These are phyloP conservation scores for Druon quercuslanigerum DNA, from an alignment of 1,140 invertebrate genomes.

Conservation along the genomic window DNA sequence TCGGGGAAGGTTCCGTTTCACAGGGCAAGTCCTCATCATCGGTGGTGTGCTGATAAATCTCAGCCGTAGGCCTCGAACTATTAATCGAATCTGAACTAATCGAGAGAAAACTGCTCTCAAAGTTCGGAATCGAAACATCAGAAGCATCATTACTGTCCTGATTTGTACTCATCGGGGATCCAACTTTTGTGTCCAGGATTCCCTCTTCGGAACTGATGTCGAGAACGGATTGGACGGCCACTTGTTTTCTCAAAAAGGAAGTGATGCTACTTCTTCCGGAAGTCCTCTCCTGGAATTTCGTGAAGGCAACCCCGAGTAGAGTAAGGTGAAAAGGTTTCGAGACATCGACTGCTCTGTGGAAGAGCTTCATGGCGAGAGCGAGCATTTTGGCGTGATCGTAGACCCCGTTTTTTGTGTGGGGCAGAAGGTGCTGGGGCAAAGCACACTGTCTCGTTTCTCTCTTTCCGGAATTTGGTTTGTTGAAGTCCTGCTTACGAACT, in stretches of 20 bases:
- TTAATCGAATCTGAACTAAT: constrained; percentile 53
- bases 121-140: constrained; percentile 39
- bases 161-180: constrained; percentile 69
- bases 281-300: constrained; percentile 84
- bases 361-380: constrained; percentile 83
- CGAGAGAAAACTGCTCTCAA: constrained; percentile 38
- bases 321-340: constrained; percentile 86
- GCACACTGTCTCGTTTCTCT: constrained; percentile 84
- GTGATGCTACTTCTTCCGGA: constrained; percentile 80
- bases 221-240: constrained; percentile 83
- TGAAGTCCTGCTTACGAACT: constrained; percentile 81
- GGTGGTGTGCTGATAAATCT: constrained; percentile 49
- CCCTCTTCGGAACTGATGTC: constrained; percentile 69
- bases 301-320: constrained; percentile 84
- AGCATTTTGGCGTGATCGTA: constrained; percentile 81
- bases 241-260: constrained; percentile 81
- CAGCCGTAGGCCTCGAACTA: constrained; percentile 47
- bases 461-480: constrained; percentile 77
- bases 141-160: constrained; percentile 67
- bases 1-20: constrained; percentile 83
- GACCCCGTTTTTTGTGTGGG: constrained; percentile 73
- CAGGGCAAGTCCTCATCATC: constrained; percentile 71
- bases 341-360: constrained; percentile 83
- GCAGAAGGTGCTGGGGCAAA: constrained; percentile 80
- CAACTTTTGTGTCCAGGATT: constrained; percentile 58